phyloP scores from a whole-genome alignment of 2,797 vertebrate species.

The Enteromius mattozi region DNA sequence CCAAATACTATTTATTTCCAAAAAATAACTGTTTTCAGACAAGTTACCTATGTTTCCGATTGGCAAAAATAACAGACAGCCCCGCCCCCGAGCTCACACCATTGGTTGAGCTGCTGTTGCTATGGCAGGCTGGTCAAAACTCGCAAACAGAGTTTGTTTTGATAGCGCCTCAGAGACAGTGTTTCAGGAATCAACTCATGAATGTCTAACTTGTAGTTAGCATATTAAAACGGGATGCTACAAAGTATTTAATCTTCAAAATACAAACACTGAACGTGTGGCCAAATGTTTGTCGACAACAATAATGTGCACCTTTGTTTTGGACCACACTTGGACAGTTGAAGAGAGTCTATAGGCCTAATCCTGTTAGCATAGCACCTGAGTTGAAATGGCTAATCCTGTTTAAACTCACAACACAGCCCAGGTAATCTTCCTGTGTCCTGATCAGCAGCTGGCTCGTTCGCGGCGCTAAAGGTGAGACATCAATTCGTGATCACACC shows the following conservation, averaged over 20 bases:
- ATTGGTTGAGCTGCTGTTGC: neutral
- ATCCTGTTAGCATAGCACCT: conserved; percentile 77
- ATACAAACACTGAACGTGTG: neutral
- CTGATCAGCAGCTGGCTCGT: conserved; percentile 62
- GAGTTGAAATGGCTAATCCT: conserved; percentile 75
- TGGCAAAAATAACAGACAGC: neutral
- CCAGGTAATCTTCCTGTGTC: conserved; percentile 68
- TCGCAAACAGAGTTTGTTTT: neutral
- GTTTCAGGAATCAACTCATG: neutral
- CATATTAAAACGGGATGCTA: neutral
- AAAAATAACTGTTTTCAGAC: neutral
- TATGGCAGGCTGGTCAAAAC: neutral
- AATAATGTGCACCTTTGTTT: conserved; percentile 62
- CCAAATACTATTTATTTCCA: neutral
- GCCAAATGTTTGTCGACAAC: conserved; percentile 10
- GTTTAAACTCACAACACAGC: conserved; percentile 66
- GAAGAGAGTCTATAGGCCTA: conserved; percentile 62
- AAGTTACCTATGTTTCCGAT: conserved; percentile 7
- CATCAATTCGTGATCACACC: conserved; percentile 61
- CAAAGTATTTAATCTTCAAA: conserved; percentile 8
- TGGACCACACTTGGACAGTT: conserved; percentile 63
- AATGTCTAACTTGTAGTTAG: neutral
- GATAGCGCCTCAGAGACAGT: neutral
- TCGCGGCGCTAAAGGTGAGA: conserved; percentile 61
- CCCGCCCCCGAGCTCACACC: neutral